A percentile compares a stretch with the other conserved stretches of the same genome.
Evolutionary conservation across 2,113 vertebrate genomes (phyloP).

Genomic region (Chamaea fasciata): DNA sequence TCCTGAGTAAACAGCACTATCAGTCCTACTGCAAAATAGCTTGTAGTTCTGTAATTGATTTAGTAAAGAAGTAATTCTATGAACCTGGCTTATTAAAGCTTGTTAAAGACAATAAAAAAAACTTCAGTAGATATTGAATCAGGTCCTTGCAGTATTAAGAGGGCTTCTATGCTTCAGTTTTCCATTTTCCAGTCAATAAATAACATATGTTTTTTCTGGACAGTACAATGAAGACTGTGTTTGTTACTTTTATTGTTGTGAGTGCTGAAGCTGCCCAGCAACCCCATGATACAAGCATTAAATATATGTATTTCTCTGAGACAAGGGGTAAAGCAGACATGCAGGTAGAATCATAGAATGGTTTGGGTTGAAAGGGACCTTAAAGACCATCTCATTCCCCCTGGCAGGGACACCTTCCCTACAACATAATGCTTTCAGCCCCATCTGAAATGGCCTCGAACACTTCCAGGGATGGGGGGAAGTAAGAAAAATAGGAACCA

Average conservation of each 20-base stretch:
- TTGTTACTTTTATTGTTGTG: neutral
- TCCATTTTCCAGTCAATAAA: neutral
- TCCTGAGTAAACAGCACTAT: neutral
- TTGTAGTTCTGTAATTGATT: neutral
- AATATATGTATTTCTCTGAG: neutral
- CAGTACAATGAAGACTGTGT: neutral
- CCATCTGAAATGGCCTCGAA: neutral
- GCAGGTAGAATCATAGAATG: neutral
- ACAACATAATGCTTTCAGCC: neutral
- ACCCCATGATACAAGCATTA: fast-evolving
- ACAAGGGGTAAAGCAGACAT: neutral
- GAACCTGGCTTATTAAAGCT: neutral
- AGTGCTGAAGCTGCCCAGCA: neutral
- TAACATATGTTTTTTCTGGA: neutral
- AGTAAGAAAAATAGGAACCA: neutral
- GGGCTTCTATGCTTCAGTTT: neutral
- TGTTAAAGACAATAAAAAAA: neutral
- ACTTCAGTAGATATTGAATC: neutral
- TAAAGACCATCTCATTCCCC: neutral
- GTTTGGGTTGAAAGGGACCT: neutral
- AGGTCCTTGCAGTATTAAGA: neutral
- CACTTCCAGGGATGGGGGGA: neutral
- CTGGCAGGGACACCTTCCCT: neutral
- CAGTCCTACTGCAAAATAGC: neutral
- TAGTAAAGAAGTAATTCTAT: constrained; percentile 14